phyloP scores from a whole-genome alignment of 2,797 vertebrate genomes.

The Telmatherina bonti region DNA sequence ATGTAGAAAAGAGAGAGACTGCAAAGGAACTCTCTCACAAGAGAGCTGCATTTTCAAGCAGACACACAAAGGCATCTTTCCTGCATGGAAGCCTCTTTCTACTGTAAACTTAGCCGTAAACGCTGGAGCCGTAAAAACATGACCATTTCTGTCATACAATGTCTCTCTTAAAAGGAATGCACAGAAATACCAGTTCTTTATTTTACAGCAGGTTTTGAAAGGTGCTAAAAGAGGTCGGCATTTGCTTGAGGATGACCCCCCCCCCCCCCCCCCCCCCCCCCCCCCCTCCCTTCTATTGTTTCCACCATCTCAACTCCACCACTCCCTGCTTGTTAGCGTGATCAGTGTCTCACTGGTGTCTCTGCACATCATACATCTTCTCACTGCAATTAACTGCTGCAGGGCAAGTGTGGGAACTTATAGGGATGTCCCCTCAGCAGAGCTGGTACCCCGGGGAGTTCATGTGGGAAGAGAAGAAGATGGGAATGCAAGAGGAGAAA shows the following conservation, averaged over 20 bases:
- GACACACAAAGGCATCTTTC: slow-evolving; percentile 30
- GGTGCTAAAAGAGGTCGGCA: slow-evolving; percentile 42
- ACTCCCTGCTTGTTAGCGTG: slow-evolving; percentile 65
- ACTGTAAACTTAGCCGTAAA: slow-evolving; percentile 27
- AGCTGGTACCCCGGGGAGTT: slow-evolving; percentile 52
- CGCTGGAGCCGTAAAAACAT: slow-evolving; percentile 20
- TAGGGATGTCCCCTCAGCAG: slow-evolving; percentile 63
- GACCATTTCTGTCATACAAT: slow-evolving; percentile 16
- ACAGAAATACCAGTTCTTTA: slow-evolving; percentile 8
- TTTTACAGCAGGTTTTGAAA: slow-evolving; percentile 21
- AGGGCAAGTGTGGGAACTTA: slow-evolving; percentile 55
- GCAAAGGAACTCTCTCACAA: slow-evolving; percentile 54
- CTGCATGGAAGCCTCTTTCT: slow-evolving; percentile 27
- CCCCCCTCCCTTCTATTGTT: slow-evolving; percentile 28
- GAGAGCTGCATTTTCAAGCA: slow-evolving; percentile 33
- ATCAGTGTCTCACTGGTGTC: slow-evolving; percentile 62
- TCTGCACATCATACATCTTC: slow-evolving; percentile 61
- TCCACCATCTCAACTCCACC: slow-evolving; percentile 29
- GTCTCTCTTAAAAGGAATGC: slow-evolving; percentile 8
- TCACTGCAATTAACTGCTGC: slow-evolving; percentile 69
- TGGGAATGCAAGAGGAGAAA: slow-evolving; percentile 44
- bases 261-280: slow-evolving; percentile 35
- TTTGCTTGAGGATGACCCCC: slow-evolving; percentile 44
- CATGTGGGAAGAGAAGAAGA: slow-evolving; percentile 53
- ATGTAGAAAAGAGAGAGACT: slow-evolving; percentile 26